Evolutionary conservation across 1,140 invertebrate genomes (phyloP).

Genomic region (Diplogasteroides magnus): DNA sequence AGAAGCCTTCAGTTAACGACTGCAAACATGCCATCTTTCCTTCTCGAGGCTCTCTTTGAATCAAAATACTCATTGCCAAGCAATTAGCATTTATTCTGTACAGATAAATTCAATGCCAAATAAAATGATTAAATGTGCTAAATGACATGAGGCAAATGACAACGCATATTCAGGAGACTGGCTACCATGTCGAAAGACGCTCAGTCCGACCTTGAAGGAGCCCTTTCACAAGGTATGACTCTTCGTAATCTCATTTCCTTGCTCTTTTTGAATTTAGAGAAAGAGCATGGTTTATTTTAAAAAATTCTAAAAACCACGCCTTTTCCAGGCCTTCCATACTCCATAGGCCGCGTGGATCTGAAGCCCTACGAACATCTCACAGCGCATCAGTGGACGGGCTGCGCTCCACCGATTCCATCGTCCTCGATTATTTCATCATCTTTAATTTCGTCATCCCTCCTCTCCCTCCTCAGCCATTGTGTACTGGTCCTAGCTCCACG

Average conservation of each 20-base stretch:
- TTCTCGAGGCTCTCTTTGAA: not conserved
- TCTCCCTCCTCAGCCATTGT: too few relatives aligned
- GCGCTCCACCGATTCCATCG: too few relatives aligned
- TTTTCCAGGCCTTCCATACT: not conserved
- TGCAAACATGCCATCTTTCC: too few relatives aligned
- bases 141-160: not conserved
- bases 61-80: not conserved
- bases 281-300: too few relatives aligned
- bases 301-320: too few relatives aligned
- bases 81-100: not conserved
- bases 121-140: not conserved
- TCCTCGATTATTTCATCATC: too few relatives aligned
- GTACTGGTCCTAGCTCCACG: too few relatives aligned
- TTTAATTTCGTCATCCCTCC: too few relatives aligned
- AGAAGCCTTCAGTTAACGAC: too few relatives aligned
- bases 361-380: not conserved
- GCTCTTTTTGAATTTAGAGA: too few relatives aligned
- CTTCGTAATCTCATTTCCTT: too few relatives aligned
- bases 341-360: not conserved
- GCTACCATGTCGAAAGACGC: not conserved
- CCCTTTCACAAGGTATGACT: not conserved
- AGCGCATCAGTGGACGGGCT: not conserved
- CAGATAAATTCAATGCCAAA: not conserved
- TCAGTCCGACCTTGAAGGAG: not conserved
- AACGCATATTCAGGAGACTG: not conserved